Conservation (phyloP, 2,797 vertebrate species). For the Craterocephalus amniculus region DNA sequence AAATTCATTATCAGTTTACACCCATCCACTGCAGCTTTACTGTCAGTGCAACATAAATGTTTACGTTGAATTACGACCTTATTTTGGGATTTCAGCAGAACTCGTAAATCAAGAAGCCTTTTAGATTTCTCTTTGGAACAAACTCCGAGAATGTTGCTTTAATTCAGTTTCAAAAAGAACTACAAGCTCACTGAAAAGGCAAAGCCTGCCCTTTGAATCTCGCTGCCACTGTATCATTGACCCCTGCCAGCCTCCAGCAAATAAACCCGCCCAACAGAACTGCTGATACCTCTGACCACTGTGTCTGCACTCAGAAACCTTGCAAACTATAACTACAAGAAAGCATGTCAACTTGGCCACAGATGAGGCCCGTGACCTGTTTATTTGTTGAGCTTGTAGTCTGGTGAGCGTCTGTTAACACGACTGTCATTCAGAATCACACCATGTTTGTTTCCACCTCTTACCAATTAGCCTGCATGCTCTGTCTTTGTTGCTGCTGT, state of each 20-base stretch:
- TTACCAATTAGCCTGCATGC: neutral
- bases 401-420: constrained; percentile 42
- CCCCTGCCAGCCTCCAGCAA: constrained; percentile 59
- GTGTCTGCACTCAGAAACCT: constrained; percentile 24
- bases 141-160: constrained; percentile 34
- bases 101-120: constrained; percentile 68
- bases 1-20: constrained; percentile 75
- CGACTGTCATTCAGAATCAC: constrained; percentile 7
- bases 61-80: constrained; percentile 78
- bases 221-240: constrained; percentile 50
- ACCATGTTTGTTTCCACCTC: neutral
- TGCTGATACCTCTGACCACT: constrained; percentile 34
- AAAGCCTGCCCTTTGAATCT: constrained; percentile 32
- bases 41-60: constrained; percentile 70
- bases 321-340: constrained; percentile 30
- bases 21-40: constrained; percentile 54
- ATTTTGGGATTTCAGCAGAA: constrained; percentile 63
- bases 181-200: constrained; percentile 19
- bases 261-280: constrained; percentile 57
- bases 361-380: constrained; percentile 26
- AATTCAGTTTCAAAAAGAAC: constrained; percentile 45
- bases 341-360: constrained; percentile 45
- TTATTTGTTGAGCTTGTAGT: constrained; percentile 50
- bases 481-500: constrained; percentile 13
- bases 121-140: constrained; percentile 43